phyloP scores from a whole-genome alignment of 2,113 vertebrate species.

The Periophthalmodon schlosseri region DNA sequence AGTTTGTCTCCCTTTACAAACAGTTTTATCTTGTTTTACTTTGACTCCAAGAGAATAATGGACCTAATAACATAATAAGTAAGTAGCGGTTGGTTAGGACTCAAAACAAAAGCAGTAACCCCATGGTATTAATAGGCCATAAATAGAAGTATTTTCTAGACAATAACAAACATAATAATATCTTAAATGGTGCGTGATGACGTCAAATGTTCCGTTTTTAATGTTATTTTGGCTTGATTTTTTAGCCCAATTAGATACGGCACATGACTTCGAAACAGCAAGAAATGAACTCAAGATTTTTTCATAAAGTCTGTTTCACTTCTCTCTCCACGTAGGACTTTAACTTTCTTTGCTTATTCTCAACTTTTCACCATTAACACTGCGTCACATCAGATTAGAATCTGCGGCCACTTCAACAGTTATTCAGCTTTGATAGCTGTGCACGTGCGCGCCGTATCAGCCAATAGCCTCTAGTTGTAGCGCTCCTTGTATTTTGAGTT shows the following conservation, averaged over 20 bases:
- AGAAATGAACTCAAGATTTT: no score
- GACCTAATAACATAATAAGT: background rate
- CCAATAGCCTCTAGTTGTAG: background rate
- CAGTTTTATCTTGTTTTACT: background rate
- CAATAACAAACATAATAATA: background rate
- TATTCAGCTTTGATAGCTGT: background rate
- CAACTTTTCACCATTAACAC: no score
- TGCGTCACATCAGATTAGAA: no score
- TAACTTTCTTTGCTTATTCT: no score
- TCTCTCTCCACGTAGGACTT: no score
- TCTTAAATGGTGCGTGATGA: no score
- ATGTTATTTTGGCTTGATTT: no score
- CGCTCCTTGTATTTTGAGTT: background rate
- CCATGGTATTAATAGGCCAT: background rate
- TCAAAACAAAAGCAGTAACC: background rate
- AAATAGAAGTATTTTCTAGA: background rate
- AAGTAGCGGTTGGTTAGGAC: background rate
- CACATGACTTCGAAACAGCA: no score
- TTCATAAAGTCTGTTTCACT: no score
- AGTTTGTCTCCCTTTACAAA: background rate
- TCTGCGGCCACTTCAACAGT: no score
- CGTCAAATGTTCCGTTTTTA: no score
- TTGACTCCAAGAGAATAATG: background rate
- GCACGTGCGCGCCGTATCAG: background rate
- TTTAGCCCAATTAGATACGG: no score